Conservation (phyloP, 2,888 invertebrate genomes). For the Xanthorhoe designata region DNA sequence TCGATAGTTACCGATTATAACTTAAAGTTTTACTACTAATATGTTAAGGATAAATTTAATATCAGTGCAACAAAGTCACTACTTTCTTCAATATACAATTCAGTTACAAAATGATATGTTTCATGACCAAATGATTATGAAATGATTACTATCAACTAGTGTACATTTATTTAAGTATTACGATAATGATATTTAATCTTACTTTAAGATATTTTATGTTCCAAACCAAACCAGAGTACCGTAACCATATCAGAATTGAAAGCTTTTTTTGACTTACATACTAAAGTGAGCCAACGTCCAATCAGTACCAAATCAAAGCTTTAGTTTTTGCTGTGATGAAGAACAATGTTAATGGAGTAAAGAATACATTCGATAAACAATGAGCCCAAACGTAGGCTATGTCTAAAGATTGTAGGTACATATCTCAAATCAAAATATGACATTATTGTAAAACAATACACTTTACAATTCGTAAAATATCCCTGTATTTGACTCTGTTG, state of each 20-base stretch:
- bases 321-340: constrained; percentile 66
- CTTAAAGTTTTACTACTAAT: constrained; percentile 40
- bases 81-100: constrained; percentile 49
- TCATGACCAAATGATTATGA: constrained; percentile 67
- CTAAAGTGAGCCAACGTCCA: constrained; percentile 76
- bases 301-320: constrained; percentile 84
- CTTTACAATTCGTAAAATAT: constrained; percentile 79
- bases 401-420: constrained; percentile 45
- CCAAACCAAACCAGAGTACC: constrained; percentile 62
- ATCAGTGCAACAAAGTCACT: constrained; percentile 48
- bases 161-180: constrained; percentile 58
- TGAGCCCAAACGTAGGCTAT: constrained; percentile 48
- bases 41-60: constrained; percentile 49
- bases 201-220: constrained; percentile 52
- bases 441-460: constrained; percentile 64
- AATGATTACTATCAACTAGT: constrained; percentile 68
- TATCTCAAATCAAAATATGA: constrained; percentile 56
- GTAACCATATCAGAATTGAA: constrained; percentile 59
- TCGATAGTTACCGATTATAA: constrained; percentile 48
- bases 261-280: constrained; percentile 58
- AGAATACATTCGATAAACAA: constrained; percentile 49
- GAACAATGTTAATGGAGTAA: constrained; percentile 51
- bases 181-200: constrained; percentile 53
- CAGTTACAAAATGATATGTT: constrained; percentile 75
- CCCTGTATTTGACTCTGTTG: constrained; percentile 85